Evolutionary conservation across 2,113 vertebrate species (phyloP).

Genomic region (Mirza zaza): DNA sequence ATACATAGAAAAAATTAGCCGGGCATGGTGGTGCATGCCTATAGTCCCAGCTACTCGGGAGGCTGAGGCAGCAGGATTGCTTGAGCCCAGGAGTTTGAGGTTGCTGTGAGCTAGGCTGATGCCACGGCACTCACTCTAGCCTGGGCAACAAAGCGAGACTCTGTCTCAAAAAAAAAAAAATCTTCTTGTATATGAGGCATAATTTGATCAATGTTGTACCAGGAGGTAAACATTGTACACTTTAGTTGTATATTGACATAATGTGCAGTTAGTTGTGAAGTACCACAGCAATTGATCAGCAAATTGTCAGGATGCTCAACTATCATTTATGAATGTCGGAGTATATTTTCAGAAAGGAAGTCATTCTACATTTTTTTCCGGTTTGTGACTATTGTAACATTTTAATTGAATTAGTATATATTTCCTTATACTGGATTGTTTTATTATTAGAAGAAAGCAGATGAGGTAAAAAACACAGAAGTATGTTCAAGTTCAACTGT

Average conservation of each 20-base stretch:
- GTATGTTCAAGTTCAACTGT: background rate
- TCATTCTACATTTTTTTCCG: background rate
- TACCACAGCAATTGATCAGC: background rate
- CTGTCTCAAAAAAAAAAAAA: too few relatives aligned
- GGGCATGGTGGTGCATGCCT: too few relatives aligned
- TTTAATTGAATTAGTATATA: background rate
- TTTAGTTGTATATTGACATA: background rate
- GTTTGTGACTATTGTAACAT: background rate
- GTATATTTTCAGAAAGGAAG: background rate
- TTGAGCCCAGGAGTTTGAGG: too few relatives aligned
- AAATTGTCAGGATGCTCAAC: background rate
- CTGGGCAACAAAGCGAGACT: too few relatives aligned
- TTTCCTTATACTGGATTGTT: background rate
- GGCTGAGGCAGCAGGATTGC: too few relatives aligned
- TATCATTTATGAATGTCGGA: background rate
- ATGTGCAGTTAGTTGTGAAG: background rate
- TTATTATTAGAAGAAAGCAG: slow-evolving; percentile 11
- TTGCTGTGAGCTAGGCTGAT: too few relatives aligned
- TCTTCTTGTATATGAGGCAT: background rate
- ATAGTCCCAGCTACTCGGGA: too few relatives aligned
- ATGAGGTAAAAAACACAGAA: background rate
- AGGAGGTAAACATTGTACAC: background rate
- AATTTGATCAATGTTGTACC: background rate
- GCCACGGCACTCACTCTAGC: too few relatives aligned
- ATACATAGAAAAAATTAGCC: too few relatives aligned